Evolutionary conservation across 2,113 vertebrate genomes (phyloP).

Genomic region (Paramormyrops kingsleyae): DNA sequence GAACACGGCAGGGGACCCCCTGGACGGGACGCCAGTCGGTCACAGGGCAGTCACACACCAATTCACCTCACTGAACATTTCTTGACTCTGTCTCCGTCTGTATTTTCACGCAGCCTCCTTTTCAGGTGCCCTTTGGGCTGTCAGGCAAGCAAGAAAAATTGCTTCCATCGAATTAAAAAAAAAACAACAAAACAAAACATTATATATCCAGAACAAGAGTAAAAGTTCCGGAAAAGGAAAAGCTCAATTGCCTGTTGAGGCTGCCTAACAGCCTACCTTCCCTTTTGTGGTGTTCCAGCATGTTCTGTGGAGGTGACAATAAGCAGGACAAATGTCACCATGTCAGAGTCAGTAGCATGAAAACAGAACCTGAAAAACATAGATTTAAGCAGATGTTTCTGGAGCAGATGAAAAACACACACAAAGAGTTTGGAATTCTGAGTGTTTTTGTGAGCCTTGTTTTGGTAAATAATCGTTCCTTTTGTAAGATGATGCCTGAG

Average conservation of each 20-base stretch:
- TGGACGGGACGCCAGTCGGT: background rate
- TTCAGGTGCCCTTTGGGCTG: background rate
- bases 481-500: conserved; percentile 38
- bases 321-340: conserved; percentile 62
- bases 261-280: conserved; percentile 47
- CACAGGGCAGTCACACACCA: background rate
- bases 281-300: conserved; percentile 42
- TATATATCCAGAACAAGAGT: background rate
- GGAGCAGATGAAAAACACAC: conserved; percentile 40
- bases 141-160: background rate
- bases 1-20: background rate
- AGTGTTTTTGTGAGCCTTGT: conserved; percentile 48
- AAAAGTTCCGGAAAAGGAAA: conserved; percentile 40
- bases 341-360: conserved; percentile 58
- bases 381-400: conserved; percentile 61
- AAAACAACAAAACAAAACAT: background rate
- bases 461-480: conserved; percentile 46
- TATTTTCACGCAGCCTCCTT: background rate
- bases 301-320: conserved; percentile 70
- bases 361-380: conserved; percentile 58
- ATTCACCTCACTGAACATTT: background rate
- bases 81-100: background rate
- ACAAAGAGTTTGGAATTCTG: conserved; percentile 58
- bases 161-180: background rate
- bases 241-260: conserved; percentile 44